phyloP scores from a whole-genome alignment of 2,797 vertebrate genomes.

The Gymnodraco acuticeps region DNA sequence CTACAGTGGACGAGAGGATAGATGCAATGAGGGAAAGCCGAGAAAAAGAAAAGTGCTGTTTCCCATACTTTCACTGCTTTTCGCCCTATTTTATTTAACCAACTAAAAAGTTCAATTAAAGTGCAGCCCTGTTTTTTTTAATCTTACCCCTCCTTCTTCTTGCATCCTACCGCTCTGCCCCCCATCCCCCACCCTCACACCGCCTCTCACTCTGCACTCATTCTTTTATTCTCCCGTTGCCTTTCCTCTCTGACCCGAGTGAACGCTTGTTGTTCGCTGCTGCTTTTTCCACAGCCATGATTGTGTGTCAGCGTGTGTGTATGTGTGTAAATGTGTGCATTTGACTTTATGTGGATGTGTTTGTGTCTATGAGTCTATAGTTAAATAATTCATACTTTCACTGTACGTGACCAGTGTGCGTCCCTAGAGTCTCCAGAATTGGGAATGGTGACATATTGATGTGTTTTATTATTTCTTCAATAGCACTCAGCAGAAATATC shows the following conservation, averaged over 20 bases:
- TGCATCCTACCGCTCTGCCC: slow-evolving; percentile 32
- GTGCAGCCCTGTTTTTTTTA: slow-evolving; percentile 63
- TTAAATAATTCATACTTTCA: slow-evolving; percentile 42
- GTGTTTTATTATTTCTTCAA: slow-evolving; percentile 21
- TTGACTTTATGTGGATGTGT: slow-evolving; percentile 44
- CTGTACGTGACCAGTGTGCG: slow-evolving; percentile 16
- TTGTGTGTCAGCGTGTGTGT: slow-evolving; percentile 3
- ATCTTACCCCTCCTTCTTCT: slow-evolving; percentile 36
- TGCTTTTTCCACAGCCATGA: slow-evolving; percentile 55
- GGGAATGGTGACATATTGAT: slow-evolving; percentile 6
- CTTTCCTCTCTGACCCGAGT: slow-evolving; percentile 73
- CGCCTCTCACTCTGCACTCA: slow-evolving; percentile 83
- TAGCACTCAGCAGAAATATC: background rate
- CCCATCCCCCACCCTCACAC: slow-evolving; percentile 65
- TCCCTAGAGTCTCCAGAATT: slow-evolving; percentile 14
- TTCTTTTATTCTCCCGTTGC: slow-evolving; percentile 77
- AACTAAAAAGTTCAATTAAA: slow-evolving; percentile 74
- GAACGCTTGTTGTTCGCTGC: slow-evolving; percentile 69
- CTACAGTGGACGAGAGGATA: slow-evolving; percentile 10
- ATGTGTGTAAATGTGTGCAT: slow-evolving; percentile 13
- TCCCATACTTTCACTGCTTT: slow-evolving; percentile 70
- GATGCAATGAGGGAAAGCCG: slow-evolving; percentile 40
- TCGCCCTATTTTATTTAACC: slow-evolving; percentile 59
- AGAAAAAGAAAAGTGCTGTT: slow-evolving; percentile 73
- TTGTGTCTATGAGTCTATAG: slow-evolving; percentile 39